A percentile compares a stretch with the other conserved stretches of the same genome.
Evolutionary conservation across 1,140 invertebrate genomes (phyloP).

Genomic region (Pseudomyrmex flavicornis): DNA sequence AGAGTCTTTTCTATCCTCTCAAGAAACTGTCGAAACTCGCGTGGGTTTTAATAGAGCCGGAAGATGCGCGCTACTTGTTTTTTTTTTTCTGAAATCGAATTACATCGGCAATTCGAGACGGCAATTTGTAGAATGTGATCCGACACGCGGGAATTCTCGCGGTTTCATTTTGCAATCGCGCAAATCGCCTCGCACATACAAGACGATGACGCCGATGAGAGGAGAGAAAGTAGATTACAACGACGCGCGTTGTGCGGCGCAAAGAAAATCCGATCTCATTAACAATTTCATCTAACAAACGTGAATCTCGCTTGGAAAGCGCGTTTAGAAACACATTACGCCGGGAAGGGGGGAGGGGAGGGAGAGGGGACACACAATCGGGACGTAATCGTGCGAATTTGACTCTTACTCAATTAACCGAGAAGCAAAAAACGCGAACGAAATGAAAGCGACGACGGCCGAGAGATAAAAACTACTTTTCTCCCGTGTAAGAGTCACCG

Average conservation of each 20-base stretch:
- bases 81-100: not conserved
- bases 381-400: conserved; percentile 40
- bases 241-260: not conserved
- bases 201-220: conserved; percentile 19
- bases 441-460: conserved; percentile 11
- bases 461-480: conserved; percentile 3
- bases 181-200: conserved; percentile 17
- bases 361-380: not conserved
- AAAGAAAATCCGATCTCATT: conserved; percentile 26
- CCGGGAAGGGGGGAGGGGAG: not conserved
- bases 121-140: not conserved
- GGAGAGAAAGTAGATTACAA: conserved; percentile 38
- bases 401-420: not conserved
- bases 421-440: not conserved
- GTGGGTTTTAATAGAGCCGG: no score
- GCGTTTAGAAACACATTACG: not conserved
- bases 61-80: no score
- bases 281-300: conserved; percentile 21
- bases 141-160: no score
- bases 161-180: conserved; percentile 7
- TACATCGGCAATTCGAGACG: not conserved
- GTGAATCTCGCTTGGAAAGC: conserved; percentile 26
- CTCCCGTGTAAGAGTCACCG: not conserved
- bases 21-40: not conserved
- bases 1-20: not conserved